phyloP scores from a whole-genome alignment of 2,113 vertebrate species.

The Pogonocichla stellata region DNA sequence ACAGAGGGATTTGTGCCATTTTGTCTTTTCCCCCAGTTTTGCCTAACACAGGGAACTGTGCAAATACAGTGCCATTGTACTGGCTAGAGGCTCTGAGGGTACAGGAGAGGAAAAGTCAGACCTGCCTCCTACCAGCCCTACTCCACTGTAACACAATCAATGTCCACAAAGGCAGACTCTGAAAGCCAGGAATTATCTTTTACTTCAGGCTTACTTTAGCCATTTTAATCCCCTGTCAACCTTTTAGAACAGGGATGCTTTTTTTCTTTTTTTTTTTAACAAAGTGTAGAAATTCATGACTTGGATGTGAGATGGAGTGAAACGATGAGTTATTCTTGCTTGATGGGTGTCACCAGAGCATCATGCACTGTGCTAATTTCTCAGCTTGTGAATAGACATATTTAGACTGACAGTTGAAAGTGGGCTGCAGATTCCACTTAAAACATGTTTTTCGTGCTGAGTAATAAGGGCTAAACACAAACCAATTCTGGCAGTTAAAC shows the following conservation, averaged over 20 bases:
- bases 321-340: conserved; percentile 1
- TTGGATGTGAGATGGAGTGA: background rate
- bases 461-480: conserved; percentile 71
- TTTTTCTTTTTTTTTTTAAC: background rate
- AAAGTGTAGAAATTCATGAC: background rate
- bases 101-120: background rate
- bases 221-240: background rate
- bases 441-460: conserved; percentile 65
- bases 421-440: conserved; percentile 67
- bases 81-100: background rate
- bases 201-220: background rate
- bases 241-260: background rate
- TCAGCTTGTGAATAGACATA: conserved; percentile 56
- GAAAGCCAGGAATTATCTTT: background rate
- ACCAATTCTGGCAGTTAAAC: conserved; percentile 72
- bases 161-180: background rate
- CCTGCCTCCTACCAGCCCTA: background rate
- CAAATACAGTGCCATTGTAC: background rate
- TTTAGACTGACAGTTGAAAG: conserved; percentile 72
- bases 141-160: background rate
- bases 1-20: background rate
- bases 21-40: background rate
- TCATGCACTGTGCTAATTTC: conserved; percentile 46
- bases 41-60: background rate
- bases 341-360: conserved; percentile 61